Evolutionary conservation across 2,113 vertebrate species (phyloP).

Genomic region (Ondatra zibethicus): DNA sequence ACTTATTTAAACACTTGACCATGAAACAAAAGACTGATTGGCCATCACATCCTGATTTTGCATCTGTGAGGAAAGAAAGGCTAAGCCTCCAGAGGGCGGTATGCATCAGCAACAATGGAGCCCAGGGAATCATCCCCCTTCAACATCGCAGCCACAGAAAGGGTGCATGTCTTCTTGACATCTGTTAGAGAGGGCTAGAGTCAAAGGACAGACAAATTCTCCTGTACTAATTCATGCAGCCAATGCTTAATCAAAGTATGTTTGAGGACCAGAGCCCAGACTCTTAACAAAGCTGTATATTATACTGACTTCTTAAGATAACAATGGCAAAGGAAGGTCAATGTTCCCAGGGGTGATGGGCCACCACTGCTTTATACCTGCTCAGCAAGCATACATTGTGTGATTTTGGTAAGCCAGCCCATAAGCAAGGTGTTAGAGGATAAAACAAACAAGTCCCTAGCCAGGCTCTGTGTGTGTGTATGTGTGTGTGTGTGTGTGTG

Average conservation of each 20-base stretch:
- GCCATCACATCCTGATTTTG: not conserved
- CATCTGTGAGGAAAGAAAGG: not conserved
- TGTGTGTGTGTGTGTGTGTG: too few relatives aligned
- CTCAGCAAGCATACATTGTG: not conserved
- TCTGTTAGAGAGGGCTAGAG: not conserved
- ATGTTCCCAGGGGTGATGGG: not conserved
- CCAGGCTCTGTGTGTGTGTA: too few relatives aligned
- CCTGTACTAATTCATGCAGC: not conserved
- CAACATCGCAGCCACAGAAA: accelerated
- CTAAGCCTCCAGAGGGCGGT: not conserved
- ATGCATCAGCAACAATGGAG: accelerated
- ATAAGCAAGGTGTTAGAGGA: not conserved
- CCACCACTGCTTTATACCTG: not conserved
- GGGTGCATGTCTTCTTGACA: accelerated
- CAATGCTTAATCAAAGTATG: not conserved
- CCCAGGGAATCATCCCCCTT: accelerated
- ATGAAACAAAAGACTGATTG: not conserved
- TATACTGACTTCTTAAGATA: not conserved
- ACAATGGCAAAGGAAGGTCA: not conserved
- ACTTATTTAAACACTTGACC: not conserved
- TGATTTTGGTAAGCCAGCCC: not conserved
- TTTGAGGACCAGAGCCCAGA: not conserved
- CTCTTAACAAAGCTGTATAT: not conserved
- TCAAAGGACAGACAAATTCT: too few relatives aligned
- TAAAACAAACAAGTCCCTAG: not conserved